Percentiles rank a stretch among this genome's conserved stretches.
These are phyloP conservation scores for Nudaria mundana DNA, from an alignment of 2,888 invertebrate species.

Conservation along the genomic window DNA sequence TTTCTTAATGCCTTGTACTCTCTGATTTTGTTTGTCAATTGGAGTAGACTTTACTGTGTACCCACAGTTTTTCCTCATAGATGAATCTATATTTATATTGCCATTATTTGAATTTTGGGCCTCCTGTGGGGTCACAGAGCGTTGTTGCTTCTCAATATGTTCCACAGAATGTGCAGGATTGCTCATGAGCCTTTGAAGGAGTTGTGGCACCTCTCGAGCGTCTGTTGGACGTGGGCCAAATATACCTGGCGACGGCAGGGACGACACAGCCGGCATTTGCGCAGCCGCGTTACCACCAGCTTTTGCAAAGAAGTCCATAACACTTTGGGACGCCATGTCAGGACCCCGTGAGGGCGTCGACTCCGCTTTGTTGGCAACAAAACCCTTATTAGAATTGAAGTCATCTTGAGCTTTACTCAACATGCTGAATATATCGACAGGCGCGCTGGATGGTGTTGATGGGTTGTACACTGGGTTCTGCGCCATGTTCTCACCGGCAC, in stretches of 20 bases:
- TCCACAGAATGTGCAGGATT: constrained; percentile 92
- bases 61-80: constrained; percentile 57
- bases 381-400: constrained; percentile 84
- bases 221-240: constrained; percentile 74
- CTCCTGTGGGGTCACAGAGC: constrained; percentile 87
- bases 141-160: constrained; percentile 93
- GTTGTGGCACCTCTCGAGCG: constrained; percentile 81
- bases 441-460: constrained; percentile 60
- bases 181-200: constrained; percentile 90
- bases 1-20: constrained; percentile 60
- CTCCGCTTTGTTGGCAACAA: constrained; percentile 57
- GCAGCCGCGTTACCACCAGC: constrained; percentile 81
- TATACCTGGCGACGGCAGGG: constrained; percentile 71
- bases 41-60: constrained; percentile 68
- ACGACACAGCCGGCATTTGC: constrained; percentile 77
- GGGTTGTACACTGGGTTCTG: constrained; percentile 56
- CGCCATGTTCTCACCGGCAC: constrained; percentile 54
- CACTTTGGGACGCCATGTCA: constrained; percentile 90
- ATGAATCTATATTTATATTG: constrained; percentile 52
- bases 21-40: constrained; percentile 63
- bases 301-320: constrained; percentile 93
- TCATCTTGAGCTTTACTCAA: constrained; percentile 94
- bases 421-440: constrained; percentile 91
- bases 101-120: constrained; percentile 63
- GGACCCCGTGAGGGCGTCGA: constrained; percentile 78